Percentiles rank a stretch among this genome's conserved stretches.
These are phyloP conservation scores for Torymus aiolomorphi DNA, from an alignment of 2,888 invertebrate species.

Conservation along the genomic window DNA sequence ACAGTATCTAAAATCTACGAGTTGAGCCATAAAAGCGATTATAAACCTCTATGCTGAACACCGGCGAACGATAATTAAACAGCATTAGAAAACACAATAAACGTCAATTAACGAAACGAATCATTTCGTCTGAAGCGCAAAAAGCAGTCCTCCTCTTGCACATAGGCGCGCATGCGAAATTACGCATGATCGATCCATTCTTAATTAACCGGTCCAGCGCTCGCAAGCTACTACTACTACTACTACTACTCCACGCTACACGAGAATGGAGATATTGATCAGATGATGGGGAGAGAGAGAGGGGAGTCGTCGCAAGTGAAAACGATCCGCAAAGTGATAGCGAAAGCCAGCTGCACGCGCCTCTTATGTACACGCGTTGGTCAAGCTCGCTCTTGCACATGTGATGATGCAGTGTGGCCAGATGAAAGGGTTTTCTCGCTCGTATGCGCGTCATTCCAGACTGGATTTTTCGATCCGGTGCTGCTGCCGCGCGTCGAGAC, in stretches of 20 bases:
- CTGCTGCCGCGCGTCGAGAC: no score
- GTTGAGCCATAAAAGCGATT: no score
- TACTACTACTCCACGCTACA: not conserved
- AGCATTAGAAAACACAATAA: constrained; percentile 7
- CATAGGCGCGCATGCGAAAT: not conserved
- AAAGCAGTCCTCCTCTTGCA: not conserved
- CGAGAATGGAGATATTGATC: constrained; percentile 38
- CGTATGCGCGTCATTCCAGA: not conserved
- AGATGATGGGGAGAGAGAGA: not conserved
- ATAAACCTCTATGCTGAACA: no score
- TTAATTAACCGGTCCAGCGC: constrained; percentile 13
- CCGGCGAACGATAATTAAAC: not conserved
- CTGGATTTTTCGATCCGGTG: not conserved
- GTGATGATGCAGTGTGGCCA: no score
- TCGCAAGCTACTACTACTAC: not conserved
- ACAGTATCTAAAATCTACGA: no score
- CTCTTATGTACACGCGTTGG: constrained; percentile 4
- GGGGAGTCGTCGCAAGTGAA: constrained; percentile 23
- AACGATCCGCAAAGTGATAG: constrained; percentile 42
- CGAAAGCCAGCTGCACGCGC: constrained; percentile 35
- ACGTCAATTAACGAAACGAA: constrained; percentile 10
- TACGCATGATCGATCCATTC: not conserved
- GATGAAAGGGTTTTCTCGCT: no score
- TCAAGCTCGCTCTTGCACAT: constrained; percentile 19
- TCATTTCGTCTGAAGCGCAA: not conserved